phyloP scores from a whole-genome alignment of 2,113 vertebrate genomes.

The Antechinus stuartii region DNA sequence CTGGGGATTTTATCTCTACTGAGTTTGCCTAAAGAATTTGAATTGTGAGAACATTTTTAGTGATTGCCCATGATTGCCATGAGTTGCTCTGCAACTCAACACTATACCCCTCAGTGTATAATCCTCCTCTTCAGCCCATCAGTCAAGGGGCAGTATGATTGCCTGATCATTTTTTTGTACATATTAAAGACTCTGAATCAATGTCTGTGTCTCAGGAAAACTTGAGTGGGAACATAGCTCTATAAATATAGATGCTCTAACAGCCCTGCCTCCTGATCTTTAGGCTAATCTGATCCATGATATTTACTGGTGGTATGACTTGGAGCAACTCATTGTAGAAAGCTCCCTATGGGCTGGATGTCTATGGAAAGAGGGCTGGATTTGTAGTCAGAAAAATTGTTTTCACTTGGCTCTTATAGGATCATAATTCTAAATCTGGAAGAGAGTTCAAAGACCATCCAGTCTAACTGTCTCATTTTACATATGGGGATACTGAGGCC shows the following conservation, averaged over 20 bases:
- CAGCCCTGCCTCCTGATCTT: neutral
- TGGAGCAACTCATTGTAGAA: neutral
- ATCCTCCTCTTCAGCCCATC: too few relatives aligned
- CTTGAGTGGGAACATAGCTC: neutral
- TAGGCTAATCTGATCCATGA: neutral
- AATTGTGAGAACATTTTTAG: neutral
- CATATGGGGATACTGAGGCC: neutral
- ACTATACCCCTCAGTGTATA: neutral
- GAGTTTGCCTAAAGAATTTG: neutral
- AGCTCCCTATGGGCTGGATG: neutral
- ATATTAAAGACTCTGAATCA: neutral
- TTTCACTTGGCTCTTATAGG: neutral
- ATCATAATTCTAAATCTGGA: neutral
- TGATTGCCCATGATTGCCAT: neutral
- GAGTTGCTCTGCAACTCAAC: neutral
- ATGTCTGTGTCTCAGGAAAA: neutral
- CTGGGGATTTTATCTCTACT: neutral
- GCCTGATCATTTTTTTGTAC: neutral
- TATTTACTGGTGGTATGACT: neutral
- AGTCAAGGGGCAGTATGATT: neutral
- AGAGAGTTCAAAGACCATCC: neutral
- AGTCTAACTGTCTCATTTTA: neutral
- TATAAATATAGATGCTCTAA: neutral
- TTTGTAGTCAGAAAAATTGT: neutral
- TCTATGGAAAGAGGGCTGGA: neutral